phyloP scores from a whole-genome alignment of 2,797 vertebrate species.

The Zalophus californianus region DNA sequence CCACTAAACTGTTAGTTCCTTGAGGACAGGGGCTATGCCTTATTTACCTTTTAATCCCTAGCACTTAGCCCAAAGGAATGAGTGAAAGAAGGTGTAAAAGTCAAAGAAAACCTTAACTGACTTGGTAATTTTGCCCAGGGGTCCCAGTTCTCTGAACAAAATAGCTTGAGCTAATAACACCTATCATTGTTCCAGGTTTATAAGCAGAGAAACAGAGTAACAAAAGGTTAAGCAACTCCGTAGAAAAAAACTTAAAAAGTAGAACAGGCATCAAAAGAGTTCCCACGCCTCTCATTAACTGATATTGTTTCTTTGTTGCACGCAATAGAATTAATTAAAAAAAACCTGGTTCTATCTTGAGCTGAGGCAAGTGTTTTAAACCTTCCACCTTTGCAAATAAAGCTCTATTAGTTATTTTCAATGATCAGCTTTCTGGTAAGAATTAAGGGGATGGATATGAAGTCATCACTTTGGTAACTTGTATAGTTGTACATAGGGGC shows the following conservation, averaged over 20 bases:
- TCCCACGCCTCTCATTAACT: not conserved
- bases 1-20: not conserved
- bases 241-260: not conserved
- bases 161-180: not conserved
- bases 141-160: not conserved
- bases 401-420: not conserved
- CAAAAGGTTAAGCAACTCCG: slow-evolving; percentile 27
- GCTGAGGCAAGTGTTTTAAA: not conserved
- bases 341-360: not conserved
- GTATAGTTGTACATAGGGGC: not conserved
- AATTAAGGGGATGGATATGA: not conserved
- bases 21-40: not conserved
- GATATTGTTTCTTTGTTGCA: not conserved
- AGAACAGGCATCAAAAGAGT: not conserved
- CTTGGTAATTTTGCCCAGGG: not conserved
- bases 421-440: slow-evolving; percentile 4
- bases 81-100: not conserved
- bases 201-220: not conserved
- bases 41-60: not conserved
- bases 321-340: not conserved
- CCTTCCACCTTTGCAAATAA: slow-evolving; percentile 19
- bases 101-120: not conserved
- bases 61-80: not conserved
- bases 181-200: not conserved
- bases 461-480: not conserved